Percentiles rank a stretch among this genome's conserved stretches.
Conservation (phyloP, 1,140 invertebrate species). For the Bactericera cockerelli region DNA sequence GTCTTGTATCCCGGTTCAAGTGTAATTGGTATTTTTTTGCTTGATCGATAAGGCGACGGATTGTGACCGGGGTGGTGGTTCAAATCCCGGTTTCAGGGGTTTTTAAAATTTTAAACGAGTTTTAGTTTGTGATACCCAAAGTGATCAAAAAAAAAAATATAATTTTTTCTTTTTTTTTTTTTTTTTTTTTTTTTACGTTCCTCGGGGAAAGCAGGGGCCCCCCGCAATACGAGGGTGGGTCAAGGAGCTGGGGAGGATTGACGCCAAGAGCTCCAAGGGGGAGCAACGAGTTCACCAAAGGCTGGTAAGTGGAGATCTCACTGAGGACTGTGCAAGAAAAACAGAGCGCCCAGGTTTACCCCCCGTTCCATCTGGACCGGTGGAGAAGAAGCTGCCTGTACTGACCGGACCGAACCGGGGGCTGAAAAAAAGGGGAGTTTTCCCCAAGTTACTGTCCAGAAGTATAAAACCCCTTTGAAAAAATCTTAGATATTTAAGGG, state of each 20-base stretch:
- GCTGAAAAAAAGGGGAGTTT: slow-evolving; percentile 1
- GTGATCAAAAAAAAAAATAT: too few relatives aligned
- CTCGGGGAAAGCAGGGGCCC: neutral
- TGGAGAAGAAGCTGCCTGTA: neutral
- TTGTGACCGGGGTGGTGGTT: too few relatives aligned
- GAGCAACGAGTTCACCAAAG: neutral
- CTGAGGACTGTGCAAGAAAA: slow-evolving; percentile 4
- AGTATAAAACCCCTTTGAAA: too few relatives aligned
- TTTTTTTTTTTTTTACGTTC: too few relatives aligned
- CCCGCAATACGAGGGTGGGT: neutral
- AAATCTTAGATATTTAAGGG: too few relatives aligned
- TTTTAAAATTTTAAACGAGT: too few relatives aligned
- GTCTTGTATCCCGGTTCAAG: too few relatives aligned
- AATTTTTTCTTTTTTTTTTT: too few relatives aligned
- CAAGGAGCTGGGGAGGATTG: neutral
- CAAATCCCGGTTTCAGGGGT: too few relatives aligned
- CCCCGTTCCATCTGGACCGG: neutral
- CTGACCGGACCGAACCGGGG: neutral
- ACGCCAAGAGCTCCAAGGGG: neutral
- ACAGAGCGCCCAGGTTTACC: neutral
- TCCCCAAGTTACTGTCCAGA: neutral
- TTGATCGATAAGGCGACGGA: too few relatives aligned
- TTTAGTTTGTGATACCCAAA: too few relatives aligned
- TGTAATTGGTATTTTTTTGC: too few relatives aligned
- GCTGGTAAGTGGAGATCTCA: neutral